phyloP scores from a whole-genome alignment of 2,797 vertebrate species.

The Eulemur rubriventer region DNA sequence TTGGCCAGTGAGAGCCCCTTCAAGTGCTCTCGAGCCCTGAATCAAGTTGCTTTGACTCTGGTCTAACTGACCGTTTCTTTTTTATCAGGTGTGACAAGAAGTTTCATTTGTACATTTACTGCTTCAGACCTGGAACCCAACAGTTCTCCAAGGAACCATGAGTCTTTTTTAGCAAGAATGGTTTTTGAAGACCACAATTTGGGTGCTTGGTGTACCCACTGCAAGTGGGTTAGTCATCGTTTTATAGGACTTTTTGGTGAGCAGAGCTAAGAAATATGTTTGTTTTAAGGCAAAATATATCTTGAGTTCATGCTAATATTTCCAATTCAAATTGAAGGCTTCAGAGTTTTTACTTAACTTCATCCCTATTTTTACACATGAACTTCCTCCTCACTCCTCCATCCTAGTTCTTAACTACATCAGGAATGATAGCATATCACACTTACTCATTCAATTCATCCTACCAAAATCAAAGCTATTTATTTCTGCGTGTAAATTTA shows the following conservation, averaged over 20 bases:
- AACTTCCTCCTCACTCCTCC: neutral
- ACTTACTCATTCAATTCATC: neutral
- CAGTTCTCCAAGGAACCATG: neutral
- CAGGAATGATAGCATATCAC: neutral
- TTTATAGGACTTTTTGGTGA: neutral
- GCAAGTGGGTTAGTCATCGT: neutral
- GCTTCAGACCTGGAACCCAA: neutral
- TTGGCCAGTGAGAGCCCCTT: neutral
- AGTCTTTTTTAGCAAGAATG: neutral
- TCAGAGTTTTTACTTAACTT: neutral
- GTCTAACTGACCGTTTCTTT: neutral
- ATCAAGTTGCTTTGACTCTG: neutral
- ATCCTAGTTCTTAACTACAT: neutral
- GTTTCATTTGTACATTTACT: neutral
- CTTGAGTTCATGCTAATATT: neutral
- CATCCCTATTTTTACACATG: neutral
- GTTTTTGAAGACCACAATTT: neutral
- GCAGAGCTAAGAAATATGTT: neutral
- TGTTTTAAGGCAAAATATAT: neutral
- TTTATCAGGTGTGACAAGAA: too few species aligned
- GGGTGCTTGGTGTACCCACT: neutral
- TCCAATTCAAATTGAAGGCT: neutral
- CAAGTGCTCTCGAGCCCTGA: neutral
- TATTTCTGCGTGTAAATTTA: neutral
- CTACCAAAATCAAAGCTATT: neutral